phyloP scores from a whole-genome alignment of 2,797 vertebrate species.

The Tragelaphus eurycerus region DNA sequence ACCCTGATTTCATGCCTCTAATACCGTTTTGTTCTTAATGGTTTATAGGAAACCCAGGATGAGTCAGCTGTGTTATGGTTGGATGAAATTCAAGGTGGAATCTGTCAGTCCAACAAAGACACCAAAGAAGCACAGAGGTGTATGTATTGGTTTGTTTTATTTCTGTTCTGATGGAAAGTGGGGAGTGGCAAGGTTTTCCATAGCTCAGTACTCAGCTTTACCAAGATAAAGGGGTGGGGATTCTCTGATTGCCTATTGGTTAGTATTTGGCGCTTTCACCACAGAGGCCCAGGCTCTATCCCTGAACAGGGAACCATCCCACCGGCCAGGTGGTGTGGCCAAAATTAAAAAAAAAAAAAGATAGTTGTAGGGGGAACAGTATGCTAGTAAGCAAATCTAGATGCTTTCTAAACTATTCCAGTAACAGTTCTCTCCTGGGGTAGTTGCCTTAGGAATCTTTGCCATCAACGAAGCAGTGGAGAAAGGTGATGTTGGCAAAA shows the following conservation, averaged over 20 bases:
- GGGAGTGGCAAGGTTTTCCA: fast-evolving
- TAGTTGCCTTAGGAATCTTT: conserved; percentile 94
- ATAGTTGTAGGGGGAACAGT: not conserved
- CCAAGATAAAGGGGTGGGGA: not conserved
- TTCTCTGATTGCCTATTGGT: not conserved
- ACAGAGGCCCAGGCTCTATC: not conserved
- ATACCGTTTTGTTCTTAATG: not conserved
- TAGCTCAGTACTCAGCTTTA: not conserved
- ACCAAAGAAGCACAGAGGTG: conserved; percentile 93
- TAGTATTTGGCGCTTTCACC: not conserved
- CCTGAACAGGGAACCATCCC: not conserved
- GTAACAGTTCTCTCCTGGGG: not conserved
- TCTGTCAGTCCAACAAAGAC: conserved; percentile 93
- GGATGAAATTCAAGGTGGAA: conserved; percentile 97
- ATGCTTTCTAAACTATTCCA: not conserved
- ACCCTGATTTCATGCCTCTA: not conserved
- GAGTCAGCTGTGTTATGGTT: conserved; percentile 97
- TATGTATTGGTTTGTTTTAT: conserved; percentile 78
- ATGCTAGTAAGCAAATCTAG: not conserved
- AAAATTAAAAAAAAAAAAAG: not conserved
- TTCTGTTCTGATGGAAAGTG: not conserved
- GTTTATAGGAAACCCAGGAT: conserved; percentile 92
- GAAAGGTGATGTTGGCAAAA: conserved; percentile 86
- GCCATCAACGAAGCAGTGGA: conserved; percentile 94
- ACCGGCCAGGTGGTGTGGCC: fast-evolving